Evolutionary conservation across 1,140 invertebrate genomes (phyloP).

Genomic region (Stenopsyche tienmushanensis): DNA sequence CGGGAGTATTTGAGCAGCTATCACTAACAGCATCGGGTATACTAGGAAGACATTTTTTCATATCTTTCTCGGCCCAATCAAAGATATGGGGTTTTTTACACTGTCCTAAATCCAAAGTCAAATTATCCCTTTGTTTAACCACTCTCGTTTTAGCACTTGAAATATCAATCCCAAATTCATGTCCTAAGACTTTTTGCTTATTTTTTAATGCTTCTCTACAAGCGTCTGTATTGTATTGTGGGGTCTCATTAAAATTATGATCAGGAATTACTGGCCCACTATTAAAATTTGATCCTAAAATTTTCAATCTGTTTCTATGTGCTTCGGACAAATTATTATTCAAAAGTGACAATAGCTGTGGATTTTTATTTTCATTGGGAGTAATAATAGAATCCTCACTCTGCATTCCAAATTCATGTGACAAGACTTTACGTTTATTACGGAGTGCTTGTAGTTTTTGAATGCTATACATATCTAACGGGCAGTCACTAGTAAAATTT

Average conservation of each 20-base stretch:
- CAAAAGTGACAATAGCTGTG: not conserved
- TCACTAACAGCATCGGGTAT: too few species aligned
- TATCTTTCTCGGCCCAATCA: slow-evolving; percentile 10
- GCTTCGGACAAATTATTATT: slow-evolving; percentile 26
- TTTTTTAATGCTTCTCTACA: slow-evolving; percentile 38
- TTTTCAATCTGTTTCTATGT: slow-evolving; percentile 12
- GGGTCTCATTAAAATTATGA: slow-evolving; percentile 15
- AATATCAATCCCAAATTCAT: slow-evolving; percentile 31
- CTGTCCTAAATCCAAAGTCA: slow-evolving; percentile 51
- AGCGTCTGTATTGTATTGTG: slow-evolving; percentile 36
- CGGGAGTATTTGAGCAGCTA: slow-evolving; percentile 47
- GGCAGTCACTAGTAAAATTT: slow-evolving; percentile 14
- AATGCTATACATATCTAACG: slow-evolving; percentile 16
- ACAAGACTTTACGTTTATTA: slow-evolving; percentile 52
- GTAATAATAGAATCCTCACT: not conserved
- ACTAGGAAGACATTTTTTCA: not conserved
- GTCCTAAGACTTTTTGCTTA: slow-evolving; percentile 36
- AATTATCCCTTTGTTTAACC: slow-evolving; percentile 42
- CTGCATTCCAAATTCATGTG: slow-evolving; percentile 47
- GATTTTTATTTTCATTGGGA: not conserved
- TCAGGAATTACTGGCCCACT: slow-evolving; percentile 48
- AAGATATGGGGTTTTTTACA: slow-evolving; percentile 16
- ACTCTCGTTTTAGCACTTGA: not conserved
- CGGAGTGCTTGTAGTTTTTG: slow-evolving; percentile 46
- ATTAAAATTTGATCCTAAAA: slow-evolving; percentile 38